Evolutionary conservation across 2,888 invertebrate genomes (phyloP).

Genomic region (Drosophila macrospina): DNA sequence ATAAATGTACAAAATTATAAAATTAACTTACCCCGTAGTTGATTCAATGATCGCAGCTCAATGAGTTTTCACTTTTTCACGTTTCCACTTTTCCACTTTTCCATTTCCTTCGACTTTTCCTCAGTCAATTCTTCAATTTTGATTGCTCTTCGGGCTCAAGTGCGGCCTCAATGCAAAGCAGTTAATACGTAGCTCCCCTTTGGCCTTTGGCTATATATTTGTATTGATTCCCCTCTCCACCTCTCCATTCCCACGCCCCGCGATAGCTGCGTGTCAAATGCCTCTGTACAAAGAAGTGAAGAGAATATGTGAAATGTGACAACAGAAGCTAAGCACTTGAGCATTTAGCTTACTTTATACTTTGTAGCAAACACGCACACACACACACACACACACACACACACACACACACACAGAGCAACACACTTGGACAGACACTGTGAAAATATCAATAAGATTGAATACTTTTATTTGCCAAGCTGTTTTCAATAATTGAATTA

Average conservation of each 20-base stretch:
- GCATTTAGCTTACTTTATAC: constrained; percentile 37
- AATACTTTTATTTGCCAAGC: constrained; percentile 51
- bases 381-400: constrained; percentile 1
- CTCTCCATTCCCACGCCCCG: neutral
- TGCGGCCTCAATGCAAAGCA: constrained; percentile 1
- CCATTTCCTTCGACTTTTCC: neutral
- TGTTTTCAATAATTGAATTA: constrained; percentile 72
- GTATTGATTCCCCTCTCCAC: neutral
- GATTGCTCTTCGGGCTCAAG: neutral
- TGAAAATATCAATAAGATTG: constrained; percentile 38
- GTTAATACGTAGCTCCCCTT: constrained; percentile 9
- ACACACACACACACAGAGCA: neutral
- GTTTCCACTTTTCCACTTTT: too few species aligned
- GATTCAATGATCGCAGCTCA: constrained; percentile 33
- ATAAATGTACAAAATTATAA: constrained; percentile 28
- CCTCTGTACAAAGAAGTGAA: constrained; percentile 29
- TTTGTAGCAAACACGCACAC: constrained; percentile 38
- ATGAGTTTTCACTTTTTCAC: constrained; percentile 2
- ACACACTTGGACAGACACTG: constrained; percentile 19
- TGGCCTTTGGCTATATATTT: constrained; percentile 8
- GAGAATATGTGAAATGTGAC: constrained; percentile 28
- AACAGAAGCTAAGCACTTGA: constrained; percentile 42
- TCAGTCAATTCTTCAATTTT: neutral
- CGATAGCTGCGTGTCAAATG: constrained; percentile 46
- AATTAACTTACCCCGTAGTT: constrained; percentile 30